Conservation (phyloP, 1,140 invertebrate species). For the Spodoptera litura region DNA sequence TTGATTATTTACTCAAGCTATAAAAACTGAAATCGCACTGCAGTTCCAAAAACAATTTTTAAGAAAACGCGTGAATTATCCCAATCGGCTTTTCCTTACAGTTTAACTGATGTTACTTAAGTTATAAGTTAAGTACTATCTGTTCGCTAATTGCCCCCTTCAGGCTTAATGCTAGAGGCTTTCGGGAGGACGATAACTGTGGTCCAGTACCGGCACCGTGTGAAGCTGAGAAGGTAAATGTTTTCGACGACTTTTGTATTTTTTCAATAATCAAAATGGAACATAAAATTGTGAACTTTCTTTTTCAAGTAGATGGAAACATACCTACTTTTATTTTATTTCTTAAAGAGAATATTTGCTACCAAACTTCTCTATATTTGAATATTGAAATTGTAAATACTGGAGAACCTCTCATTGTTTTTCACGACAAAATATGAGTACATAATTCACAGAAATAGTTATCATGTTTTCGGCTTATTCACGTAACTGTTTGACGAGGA, state of each 20-base stretch:
- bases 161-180: conserved; percentile 52
- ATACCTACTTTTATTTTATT: background rate
- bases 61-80: conserved; percentile 17
- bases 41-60: background rate
- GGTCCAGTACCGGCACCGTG: background rate
- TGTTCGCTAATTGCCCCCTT: conserved; percentile 55
- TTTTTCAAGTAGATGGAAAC: no score
- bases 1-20: no score
- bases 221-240: background rate
- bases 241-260: background rate
- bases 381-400: no score
- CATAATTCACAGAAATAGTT: no score
- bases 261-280: background rate
- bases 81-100: conserved; percentile 29
- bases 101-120: conserved; percentile 46
- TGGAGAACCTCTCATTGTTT: no score
- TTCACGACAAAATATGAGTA: no score
- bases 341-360: no score
- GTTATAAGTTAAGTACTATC: conserved; percentile 52
- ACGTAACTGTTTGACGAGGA: no score
- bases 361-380: no score
- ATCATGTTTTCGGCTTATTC: no score
- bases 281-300: no score
- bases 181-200: conserved; percentile 49
- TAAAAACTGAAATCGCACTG: background rate